Evolutionary conservation across 2,113 vertebrate species (phyloP).

Genomic region (Rhynchopsitta pachyrhyncha): DNA sequence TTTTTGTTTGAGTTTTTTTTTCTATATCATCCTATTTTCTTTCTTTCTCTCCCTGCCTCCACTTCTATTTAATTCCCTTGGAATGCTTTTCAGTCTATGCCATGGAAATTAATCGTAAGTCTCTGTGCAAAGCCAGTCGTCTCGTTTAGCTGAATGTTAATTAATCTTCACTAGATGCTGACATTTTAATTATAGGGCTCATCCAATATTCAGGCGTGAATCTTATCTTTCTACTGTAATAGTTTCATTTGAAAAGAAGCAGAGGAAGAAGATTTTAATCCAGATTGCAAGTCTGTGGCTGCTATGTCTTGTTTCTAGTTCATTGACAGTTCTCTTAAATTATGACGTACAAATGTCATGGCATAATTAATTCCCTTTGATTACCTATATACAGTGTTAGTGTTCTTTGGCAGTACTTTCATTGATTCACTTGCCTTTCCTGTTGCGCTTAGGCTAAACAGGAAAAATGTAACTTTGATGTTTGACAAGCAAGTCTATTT

Average conservation of each 20-base stretch:
- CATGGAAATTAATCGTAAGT: constrained; percentile 99
- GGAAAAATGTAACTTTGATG: neutral
- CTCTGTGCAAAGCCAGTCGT: neutral
- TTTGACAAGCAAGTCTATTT: neutral
- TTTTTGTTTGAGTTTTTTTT: neutral
- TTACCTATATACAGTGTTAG: neutral
- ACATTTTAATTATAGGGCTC: neutral
- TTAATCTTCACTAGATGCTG: neutral
- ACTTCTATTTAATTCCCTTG: constrained; percentile 19
- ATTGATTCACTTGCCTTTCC: neutral
- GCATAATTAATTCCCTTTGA: neutral
- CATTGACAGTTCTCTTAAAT: neutral
- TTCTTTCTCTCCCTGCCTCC: constrained; percentile 10
- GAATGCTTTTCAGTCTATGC: constrained; percentile 86
- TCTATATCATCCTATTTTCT: constrained; percentile 61
- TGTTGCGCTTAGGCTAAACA: neutral
- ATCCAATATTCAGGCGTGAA: neutral
- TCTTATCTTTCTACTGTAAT: neutral
- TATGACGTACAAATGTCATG: neutral
- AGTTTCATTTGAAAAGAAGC: neutral
- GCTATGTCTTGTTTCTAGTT: neutral
- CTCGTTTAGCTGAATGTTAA: neutral
- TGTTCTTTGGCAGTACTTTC: neutral
- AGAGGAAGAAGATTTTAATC: neutral
- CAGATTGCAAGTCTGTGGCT: neutral